Base-by-base conservation (phyloP, 2,888 invertebrate genomes). In the Agrotis segetum region DNA sequence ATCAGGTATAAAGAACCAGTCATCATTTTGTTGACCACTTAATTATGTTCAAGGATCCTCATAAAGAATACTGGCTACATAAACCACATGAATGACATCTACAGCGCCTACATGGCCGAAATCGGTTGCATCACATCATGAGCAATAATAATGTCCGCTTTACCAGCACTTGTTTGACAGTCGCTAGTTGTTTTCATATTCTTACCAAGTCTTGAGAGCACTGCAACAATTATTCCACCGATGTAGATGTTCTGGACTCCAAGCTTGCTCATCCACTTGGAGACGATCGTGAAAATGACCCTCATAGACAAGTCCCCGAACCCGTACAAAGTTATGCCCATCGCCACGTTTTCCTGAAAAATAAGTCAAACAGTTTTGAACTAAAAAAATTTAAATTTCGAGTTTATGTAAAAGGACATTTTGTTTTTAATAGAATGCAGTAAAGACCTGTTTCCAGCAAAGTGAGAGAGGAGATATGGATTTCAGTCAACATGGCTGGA, bases 221-320 rank as follows among this genome's bases (percentile, higher is more conserved):
- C 52, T 0, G 82, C 82, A 49, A 79, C 1, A n/a, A 53, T 29
- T 16, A 82, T 4, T 40, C 79, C 79, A 17, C 19, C 7, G 11
- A 79, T 66, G 44, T 79, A 79, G 9, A 82, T 55, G 1, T 73
- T 58, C 21, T 55, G 58, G 1, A 79, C 44, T 17, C 79, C 79
- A 1, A 79, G n/a, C 49, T 82, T 82, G 14, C 7, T 19, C 55
- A 79, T 73, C 82, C 79, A 82, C 2, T 82, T 79, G 0, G 82
- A 79, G 14, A 66, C 16, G 1, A 79, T 50, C 0, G 47, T 79
- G 17, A 79, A 79, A 46, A 79, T 9, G 9, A 79, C 34, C 17
- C 79, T 79, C 65, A 46, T 79, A 13, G 62, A 0, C 3, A 79
- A 21, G 44, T 79, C 79, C 0, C 79, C 79, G 21, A 79, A 68